Base-by-base conservation (phyloP, 2,797 vertebrate genomes). In the Ciconia nigra region DNA sequence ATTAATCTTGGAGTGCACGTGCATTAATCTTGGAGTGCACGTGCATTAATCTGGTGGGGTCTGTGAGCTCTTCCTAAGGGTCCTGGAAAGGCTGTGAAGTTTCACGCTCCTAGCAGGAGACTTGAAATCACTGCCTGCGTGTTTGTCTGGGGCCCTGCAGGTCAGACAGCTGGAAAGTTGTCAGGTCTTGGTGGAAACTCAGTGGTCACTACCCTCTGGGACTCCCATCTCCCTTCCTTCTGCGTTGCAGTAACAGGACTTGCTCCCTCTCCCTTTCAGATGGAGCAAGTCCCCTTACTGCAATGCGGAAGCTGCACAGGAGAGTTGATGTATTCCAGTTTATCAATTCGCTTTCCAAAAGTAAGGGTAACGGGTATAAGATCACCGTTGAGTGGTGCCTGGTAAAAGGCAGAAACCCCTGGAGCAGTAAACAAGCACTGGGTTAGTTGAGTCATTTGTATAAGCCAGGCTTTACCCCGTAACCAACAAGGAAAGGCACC, bases 351-450 rank as follows among this genome's bases (percentile, higher is more conserved):
- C 67, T 37, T 83, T 55, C 65, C 46, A 9, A 42, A 71, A 84
- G 20, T 13, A 11, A 33, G 59, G 58, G 3, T 54, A 55, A 18
- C 0, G 4, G 47, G 9, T 54, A 0, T 10, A 11, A 70, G 67
- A 46, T 72, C 67, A 17, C 15, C 3, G 2, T 1, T 22, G 76
- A 37, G 26, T 7, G 19, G 65, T 78, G 67, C 42, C 62, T 18
- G 6, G 9, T 57, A 31, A 62, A 70, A 61, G 47, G 41, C 72
- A 78, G 49, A 78, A 81, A 13, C 49, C 37, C 47, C 44, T 5
- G 2, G 78, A 76, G 74, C 92, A 73, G 59, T 31, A 21, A 35
- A n/a, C 22, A 13, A 44, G 44, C 55, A 1, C 22, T 28, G 65
- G 20, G 8, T 51, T 57, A 19, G 28, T 33, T 1, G 19, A 71